A percentile compares a stretch with the other conserved stretches of the same genome.
Conservation (phyloP, 2,113 vertebrate genomes). For the Calyptommatus sinebrachiatus region DNA sequence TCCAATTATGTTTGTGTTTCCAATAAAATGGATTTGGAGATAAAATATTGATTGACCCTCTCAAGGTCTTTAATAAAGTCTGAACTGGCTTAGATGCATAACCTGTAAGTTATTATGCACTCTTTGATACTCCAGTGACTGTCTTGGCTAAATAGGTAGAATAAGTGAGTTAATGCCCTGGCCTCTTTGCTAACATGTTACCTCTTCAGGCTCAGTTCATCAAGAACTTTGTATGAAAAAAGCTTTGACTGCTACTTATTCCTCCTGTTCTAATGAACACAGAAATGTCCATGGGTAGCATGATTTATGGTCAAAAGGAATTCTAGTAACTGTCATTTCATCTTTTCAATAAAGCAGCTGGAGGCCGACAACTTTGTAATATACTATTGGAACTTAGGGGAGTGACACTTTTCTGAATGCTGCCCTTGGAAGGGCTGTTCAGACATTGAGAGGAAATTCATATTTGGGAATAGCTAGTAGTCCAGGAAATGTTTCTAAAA, state of each 20-base stretch:
- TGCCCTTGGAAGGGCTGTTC: slow-evolving; percentile 25
- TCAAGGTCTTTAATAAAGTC: slow-evolving; percentile 51
- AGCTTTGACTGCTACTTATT: slow-evolving; percentile 40
- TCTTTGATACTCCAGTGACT: slow-evolving; percentile 56
- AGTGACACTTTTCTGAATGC: slow-evolving; percentile 42
- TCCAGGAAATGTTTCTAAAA: slow-evolving; percentile 38
- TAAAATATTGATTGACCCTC: slow-evolving; percentile 50
- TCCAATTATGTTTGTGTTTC: slow-evolving; percentile 11
- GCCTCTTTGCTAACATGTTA: slow-evolving; percentile 35
- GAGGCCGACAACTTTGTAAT: slow-evolving; percentile 62
- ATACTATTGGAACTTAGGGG: slow-evolving; percentile 33
- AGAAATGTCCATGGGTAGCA: slow-evolving; percentile 52
- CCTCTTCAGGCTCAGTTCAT: slow-evolving; percentile 66
- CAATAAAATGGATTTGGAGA: slow-evolving; percentile 3
- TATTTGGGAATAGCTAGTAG: slow-evolving; percentile 36
- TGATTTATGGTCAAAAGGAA: slow-evolving; percentile 68
- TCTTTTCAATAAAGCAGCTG: slow-evolving; percentile 57
- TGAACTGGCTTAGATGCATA: slow-evolving; percentile 42
- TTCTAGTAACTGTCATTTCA: slow-evolving; percentile 63
- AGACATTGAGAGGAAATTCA: slow-evolving; percentile 10
- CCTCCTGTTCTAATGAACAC: slow-evolving; percentile 64
- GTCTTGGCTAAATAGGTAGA: slow-evolving; percentile 29
- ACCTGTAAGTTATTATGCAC: slow-evolving; percentile 58
- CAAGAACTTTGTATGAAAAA: slow-evolving; percentile 52
- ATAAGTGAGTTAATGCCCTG: slow-evolving; percentile 22